Base-by-base conservation (phyloP, 2,113 vertebrate genomes). In the Cryptotis parvus region DNA sequence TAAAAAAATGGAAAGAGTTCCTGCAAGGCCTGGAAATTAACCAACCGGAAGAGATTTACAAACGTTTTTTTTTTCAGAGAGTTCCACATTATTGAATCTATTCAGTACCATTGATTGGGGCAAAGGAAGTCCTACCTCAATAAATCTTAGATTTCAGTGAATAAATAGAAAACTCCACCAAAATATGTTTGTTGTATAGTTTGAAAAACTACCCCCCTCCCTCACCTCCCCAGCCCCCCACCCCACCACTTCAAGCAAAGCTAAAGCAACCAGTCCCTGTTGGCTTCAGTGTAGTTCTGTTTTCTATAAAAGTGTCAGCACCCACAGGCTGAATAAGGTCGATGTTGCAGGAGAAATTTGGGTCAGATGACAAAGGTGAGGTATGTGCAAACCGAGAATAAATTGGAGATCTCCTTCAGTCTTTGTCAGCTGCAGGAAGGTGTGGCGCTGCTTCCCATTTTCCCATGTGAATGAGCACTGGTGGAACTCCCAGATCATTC, bases 291-390 rank as follows among this genome's bases (percentile, higher is more conserved):
- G 26, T 35, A 31, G 29, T 41, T 43, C 52, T 89, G 22, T 77
- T 68, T 41, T 73, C 4, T 41, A 1, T 20, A 35, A 29, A 27
- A 24, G 22, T 4, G 33, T 41, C 58, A 66, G 65, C 65, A 14
- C 16, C 41, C 33, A 70, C 43, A 73, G 61, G 26, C 8, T 6
- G 20, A 76, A 65, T 73, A 10, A 81, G 63, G 31, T 6, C 29
- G 79, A 27, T 77, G 16, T 52, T 33, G 7, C 39, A 31, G 69
- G 24, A 45, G 26, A 73, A 74, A 85, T 35, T 22, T 35, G 39
- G 72, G 80, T 63, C 68, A 39, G 74, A 75, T 29, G 61, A 86
- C 52, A 69, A 69, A 77, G 55, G 31, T 79, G 83, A 86, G 27
- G 6, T 20, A 9, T 10, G 16, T 8, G 35, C 18, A 69, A 61